These are phyloP conservation scores for Dryobotodes eremita DNA, from an alignment of 2,888 invertebrate species.

Conservation along the genomic window DNA sequence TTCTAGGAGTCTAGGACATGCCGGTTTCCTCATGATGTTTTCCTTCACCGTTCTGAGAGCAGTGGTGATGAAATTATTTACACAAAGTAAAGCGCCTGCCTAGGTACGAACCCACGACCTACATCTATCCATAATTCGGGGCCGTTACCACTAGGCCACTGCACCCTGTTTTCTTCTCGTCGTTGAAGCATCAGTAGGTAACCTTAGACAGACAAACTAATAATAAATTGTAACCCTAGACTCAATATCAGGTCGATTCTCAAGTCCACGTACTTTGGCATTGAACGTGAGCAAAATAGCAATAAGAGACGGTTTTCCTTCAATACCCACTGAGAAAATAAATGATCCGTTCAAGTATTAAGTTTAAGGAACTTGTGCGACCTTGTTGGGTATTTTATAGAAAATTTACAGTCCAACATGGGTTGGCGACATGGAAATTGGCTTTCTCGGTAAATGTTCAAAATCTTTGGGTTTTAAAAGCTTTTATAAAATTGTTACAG, in stretches of 20 bases:
- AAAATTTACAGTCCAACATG: constrained; percentile 21
- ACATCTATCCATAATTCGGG: too few species aligned
- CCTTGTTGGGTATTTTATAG: constrained; percentile 36
- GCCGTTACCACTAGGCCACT: too few species aligned
- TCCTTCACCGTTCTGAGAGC: too few species aligned
- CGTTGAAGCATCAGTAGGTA: not conserved
- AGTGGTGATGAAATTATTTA: too few species aligned
- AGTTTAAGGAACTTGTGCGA: constrained; percentile 50
- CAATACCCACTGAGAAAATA: constrained; percentile 55
- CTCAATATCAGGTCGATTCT: constrained; percentile 56
- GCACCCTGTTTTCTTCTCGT: too few species aligned
- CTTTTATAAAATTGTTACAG: not conserved
- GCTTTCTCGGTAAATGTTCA: not conserved
- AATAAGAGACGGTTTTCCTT: constrained; percentile 61
- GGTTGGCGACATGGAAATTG: constrained; percentile 3
- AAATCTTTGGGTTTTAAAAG: constrained; percentile 2
- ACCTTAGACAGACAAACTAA: constrained; percentile 50
- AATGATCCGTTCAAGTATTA: constrained; percentile 55
- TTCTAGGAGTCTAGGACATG: too few species aligned
- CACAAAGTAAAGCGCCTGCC: too few species aligned
- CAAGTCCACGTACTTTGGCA: constrained; percentile 61
- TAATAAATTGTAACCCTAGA: constrained; percentile 64
- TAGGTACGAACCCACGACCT: too few species aligned
- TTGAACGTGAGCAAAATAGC: constrained; percentile 63
- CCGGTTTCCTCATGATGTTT: too few species aligned